A percentile compares a stretch with the other conserved stretches of the same genome.
Conservation (phyloP, 2,888 invertebrate genomes). For the Orchestes rusci region DNA sequence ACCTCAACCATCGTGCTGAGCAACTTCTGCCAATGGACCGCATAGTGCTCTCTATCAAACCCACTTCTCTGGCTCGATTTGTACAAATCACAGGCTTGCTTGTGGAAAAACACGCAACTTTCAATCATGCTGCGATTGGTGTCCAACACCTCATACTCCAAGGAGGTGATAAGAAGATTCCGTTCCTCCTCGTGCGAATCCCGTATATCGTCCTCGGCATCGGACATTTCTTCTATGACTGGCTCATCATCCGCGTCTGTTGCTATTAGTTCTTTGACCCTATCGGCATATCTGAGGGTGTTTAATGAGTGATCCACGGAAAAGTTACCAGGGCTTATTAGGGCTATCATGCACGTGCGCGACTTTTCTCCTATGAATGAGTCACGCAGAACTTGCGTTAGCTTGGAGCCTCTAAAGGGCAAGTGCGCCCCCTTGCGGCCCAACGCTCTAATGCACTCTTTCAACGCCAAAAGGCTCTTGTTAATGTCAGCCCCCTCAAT, state of each 20-base stretch:
- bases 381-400: slow-evolving; percentile 92
- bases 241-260: slow-evolving; percentile 30
- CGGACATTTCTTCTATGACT: slow-evolving; percentile 7
- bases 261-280: slow-evolving; percentile 81
- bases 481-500: slow-evolving; percentile 96
- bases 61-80: slow-evolving; percentile 80
- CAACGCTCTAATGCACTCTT: slow-evolving; percentile 94
- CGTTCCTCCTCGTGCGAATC: slow-evolving; percentile 31
- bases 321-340: slow-evolving; percentile 94
- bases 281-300: slow-evolving; percentile 94
- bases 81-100: slow-evolving; percentile 68
- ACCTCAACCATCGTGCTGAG: slow-evolving; percentile 39
- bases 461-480: slow-evolving; percentile 88
- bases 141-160: slow-evolving; percentile 61
- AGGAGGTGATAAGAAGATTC: slow-evolving; percentile 27
- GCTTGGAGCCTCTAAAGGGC: slow-evolving; percentile 94
- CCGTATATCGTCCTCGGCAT: slow-evolving; percentile 26
- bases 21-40: slow-evolving; percentile 37
- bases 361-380: slow-evolving; percentile 98
- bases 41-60: slow-evolving; percentile 69
- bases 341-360: slow-evolving; percentile 99
- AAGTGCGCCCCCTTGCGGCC: slow-evolving; percentile 94
- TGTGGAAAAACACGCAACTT: slow-evolving; percentile 63
- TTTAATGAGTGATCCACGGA: slow-evolving; percentile 98
- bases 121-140: slow-evolving; percentile 76